phyloP scores from a whole-genome alignment of 2,113 vertebrate species.

The Pterocles gutturalis region DNA sequence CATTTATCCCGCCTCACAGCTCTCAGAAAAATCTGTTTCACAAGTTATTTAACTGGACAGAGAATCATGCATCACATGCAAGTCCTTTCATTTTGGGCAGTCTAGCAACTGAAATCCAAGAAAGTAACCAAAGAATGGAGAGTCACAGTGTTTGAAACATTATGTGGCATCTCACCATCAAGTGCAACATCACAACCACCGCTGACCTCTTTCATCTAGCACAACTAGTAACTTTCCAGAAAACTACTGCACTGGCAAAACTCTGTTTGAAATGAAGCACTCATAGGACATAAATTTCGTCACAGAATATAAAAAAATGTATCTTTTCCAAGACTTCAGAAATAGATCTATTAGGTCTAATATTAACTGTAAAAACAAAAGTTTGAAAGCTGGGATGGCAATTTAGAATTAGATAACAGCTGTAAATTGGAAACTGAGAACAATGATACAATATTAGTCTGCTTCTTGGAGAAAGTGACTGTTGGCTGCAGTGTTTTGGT shows the following conservation, averaged over 20 bases:
- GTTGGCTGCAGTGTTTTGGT: neutral
- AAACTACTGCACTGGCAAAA: neutral
- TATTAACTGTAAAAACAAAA: neutral
- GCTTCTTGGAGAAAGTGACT: neutral
- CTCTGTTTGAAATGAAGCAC: neutral
- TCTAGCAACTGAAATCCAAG: neutral
- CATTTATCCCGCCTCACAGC: neutral
- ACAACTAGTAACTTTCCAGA: neutral
- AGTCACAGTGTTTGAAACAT: neutral
- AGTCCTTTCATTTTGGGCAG: neutral
- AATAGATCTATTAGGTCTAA: neutral
- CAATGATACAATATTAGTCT: neutral
- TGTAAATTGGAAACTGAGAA: neutral
- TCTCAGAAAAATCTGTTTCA: neutral
- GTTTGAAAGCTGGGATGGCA: neutral
- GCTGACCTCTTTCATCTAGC: neutral
- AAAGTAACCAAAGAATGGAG: neutral
- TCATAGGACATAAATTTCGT: neutral
- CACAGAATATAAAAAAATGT: neutral
- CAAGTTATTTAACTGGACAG: neutral
- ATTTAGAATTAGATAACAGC: neutral
- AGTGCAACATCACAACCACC: neutral
- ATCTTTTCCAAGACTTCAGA: neutral
- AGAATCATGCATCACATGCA: neutral
- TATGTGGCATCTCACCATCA: neutral